A percentile compares a stretch with the other conserved stretches of the same genome.
These are phyloP conservation scores for Crenichthys baileyi DNA, from an alignment of 2,797 vertebrate genomes.

Conservation along the genomic window DNA sequence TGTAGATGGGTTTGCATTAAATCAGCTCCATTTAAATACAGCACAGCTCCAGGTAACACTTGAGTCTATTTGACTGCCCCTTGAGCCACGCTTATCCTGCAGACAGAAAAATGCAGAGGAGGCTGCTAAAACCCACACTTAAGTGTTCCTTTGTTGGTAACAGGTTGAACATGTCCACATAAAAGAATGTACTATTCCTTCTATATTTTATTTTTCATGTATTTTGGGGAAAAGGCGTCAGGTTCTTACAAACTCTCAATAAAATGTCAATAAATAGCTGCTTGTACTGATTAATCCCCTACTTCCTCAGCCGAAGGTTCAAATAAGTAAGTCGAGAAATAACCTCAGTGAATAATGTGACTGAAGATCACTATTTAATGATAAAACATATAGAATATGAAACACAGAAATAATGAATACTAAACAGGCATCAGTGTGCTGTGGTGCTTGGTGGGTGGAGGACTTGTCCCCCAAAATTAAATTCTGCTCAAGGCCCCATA, in stretches of 20 bases:
- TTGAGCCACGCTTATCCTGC: not conserved
- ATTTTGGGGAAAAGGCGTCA: not conserved
- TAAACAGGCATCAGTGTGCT: not conserved
- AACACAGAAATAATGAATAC: not conserved
- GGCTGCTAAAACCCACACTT: not conserved
- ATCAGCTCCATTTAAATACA: not conserved
- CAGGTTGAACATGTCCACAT: not conserved
- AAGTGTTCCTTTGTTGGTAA: not conserved
- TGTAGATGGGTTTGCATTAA: not conserved
- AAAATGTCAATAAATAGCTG: not conserved
- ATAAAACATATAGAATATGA: not conserved
- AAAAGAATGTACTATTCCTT: not conserved
- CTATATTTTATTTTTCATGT: not conserved
- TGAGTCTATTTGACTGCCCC: not conserved
- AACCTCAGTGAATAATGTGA: not conserved
- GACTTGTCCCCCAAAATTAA: not conserved
- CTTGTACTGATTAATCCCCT: not conserved
- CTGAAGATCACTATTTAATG: not conserved
- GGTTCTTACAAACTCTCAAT: not conserved
- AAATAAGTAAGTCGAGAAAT: not conserved
- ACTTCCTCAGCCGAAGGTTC: not conserved
- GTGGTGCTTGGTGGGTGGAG: not conserved
- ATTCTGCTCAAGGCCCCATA: not conserved
- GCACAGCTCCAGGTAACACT: not conserved
- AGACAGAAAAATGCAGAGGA: not conserved